These are phyloP conservation scores for Leptinotarsa lineolata DNA, from an alignment of 1,140 invertebrate genomes.

Conservation along the genomic window DNA sequence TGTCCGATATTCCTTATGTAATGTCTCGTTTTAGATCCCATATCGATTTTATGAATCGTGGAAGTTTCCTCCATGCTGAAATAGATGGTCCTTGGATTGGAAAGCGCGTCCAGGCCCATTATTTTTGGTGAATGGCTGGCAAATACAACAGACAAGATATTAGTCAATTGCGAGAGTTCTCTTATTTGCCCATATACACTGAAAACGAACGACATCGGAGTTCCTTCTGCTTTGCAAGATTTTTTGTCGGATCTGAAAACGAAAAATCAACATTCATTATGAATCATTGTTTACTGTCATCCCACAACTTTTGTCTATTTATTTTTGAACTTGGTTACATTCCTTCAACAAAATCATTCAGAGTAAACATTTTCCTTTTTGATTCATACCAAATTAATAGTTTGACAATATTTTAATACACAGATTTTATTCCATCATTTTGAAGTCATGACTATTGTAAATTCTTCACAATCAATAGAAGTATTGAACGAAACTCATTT, in stretches of 20 bases:
- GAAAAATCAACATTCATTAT: constrained; percentile 7
- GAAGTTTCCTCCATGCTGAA: constrained; percentile 54
- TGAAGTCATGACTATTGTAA: no score
- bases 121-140: constrained; percentile 56
- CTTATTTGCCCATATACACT: constrained; percentile 60
- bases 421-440: no score
- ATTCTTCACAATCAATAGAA: no score
- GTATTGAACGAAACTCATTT: no score
- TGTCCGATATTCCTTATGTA: constrained; percentile 40
- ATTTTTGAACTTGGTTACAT: no score
- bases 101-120: constrained; percentile 60
- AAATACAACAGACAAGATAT: constrained; percentile 54
- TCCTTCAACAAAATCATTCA: no score
- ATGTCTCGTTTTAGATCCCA: constrained; percentile 40
- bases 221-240: constrained; percentile 71
- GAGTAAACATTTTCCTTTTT: no score
- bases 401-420: no score
- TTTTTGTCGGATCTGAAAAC: constrained; percentile 64
- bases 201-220: constrained; percentile 59
- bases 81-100: constrained; percentile 53
- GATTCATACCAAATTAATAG: no score
- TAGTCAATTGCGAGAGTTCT: constrained; percentile 53
- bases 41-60: constrained; percentile 46
- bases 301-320: no score
- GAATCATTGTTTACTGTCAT: no score